Evolutionary conservation across 2,113 vertebrate species (phyloP).

Genomic region (Natator depressus): DNA sequence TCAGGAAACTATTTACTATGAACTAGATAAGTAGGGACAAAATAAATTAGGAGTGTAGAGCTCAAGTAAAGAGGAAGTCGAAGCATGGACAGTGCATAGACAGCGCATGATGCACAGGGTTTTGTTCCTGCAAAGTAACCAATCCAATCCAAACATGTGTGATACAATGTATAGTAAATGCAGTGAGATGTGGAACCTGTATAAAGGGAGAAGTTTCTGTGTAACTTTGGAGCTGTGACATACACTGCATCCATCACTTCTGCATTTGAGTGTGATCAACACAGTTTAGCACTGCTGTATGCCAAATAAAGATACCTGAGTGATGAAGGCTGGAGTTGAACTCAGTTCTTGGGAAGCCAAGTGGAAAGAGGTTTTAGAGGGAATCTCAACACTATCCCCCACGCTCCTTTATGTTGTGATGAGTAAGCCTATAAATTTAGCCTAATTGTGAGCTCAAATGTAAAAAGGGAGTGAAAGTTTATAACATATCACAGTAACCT

Average conservation of each 20-base stretch:
- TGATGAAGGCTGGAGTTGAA: too few species aligned
- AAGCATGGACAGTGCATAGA: not conserved
- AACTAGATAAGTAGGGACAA: not conserved
- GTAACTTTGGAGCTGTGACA: not conserved
- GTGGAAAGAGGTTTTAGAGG: too few species aligned
- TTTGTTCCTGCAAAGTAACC: not conserved
- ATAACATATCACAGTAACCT: not conserved
- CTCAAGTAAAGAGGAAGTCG: not conserved
- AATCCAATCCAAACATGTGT: not conserved
- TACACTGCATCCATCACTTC: not conserved
- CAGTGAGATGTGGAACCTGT: too few species aligned
- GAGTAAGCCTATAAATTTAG: not conserved
- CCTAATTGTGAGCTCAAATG: not conserved
- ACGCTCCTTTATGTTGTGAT: not conserved
- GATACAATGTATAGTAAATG: not conserved
- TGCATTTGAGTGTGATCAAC: not conserved
- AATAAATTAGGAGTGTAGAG: not conserved
- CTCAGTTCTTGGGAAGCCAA: too few species aligned
- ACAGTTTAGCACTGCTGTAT: not conserved
- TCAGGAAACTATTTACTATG: too few species aligned
- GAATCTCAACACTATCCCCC: not conserved
- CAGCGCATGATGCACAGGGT: not conserved
- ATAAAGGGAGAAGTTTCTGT: not conserved
- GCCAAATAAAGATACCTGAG: not conserved
- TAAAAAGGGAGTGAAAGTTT: not conserved